Evolutionary conservation across 2,888 invertebrate genomes (phyloP), one percentile per base, ranked within the genome.

Genomic region (Theretra japonica): DNA sequence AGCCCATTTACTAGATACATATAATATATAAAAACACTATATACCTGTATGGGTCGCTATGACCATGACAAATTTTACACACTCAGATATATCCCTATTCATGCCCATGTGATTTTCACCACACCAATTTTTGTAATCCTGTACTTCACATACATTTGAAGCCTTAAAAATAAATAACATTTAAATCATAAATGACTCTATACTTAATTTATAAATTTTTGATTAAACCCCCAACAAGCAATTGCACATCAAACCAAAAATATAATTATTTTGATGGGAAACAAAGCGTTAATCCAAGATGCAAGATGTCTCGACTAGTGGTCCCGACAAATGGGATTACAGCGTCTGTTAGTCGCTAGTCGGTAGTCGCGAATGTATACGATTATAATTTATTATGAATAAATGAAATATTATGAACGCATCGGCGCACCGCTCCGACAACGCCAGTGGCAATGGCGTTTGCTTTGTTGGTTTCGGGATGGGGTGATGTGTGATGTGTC

Each of bases 381-480:
- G 93, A 94, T 94, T 94, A 94, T 93, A 93, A 93, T 94, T 94
- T 94, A 94, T 94, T 92, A 94, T 93, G 94, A 94, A 94, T 94
- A 94, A 94, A 94, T 94, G 94, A 93, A 94, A 94, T 94, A 94
- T 94, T 94, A 94, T 92, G 90, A 92, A 94, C 94, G 94, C 94
- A 93, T 93, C 94, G 94, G 90, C 91, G 94, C 86, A 90, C 91
- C 88, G 90, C 88, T 86, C 92, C 92, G 93, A 90, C 93, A 91
- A 87, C 90, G 94, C 93, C 94, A 92, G 88, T 93, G 94, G 93
- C 94, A 90, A 91, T 92, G 93, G 93, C 92, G 92, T 94, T 92
- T 93, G 94, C 94, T 91, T 91, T 93, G 93, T 90, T 90, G 86
- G 78, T 70, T 75, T 84, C 84, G 92, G 76, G 90, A 77, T 83